A percentile compares a stretch with the other conserved stretches of the same genome.
These are phyloP conservation scores for Saccostrea glomerata DNA, from an alignment of 1,140 invertebrate species.

Conservation along the genomic window DNA sequence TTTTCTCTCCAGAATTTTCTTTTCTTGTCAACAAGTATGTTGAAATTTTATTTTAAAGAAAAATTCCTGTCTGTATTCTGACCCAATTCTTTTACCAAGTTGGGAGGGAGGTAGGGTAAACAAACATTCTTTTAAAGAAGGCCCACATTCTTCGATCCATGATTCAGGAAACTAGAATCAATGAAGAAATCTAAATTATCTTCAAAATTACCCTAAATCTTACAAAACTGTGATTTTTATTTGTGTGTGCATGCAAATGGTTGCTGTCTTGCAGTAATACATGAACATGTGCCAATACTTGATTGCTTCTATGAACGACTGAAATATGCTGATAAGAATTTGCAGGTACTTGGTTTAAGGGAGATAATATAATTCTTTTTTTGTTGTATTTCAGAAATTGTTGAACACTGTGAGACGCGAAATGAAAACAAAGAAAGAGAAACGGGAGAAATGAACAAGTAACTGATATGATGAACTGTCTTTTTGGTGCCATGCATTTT, in stretches of 20 bases:
- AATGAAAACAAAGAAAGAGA: constrained; percentile 52
- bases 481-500: neutral
- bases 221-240: no score
- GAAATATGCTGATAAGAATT: neutral
- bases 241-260: neutral
- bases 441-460: constrained; percentile 55
- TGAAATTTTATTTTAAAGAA: no score
- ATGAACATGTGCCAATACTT: neutral
- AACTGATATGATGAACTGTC: neutral
- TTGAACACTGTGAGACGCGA: constrained; percentile 53
- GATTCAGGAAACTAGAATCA: no score
- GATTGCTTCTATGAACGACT: neutral
- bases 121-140: no score
- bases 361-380: neutral
- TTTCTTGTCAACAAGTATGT: no score
- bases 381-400: constrained; percentile 61
- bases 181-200: no score
- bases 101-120: no score
- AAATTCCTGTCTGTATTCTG: no score
- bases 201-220: no score
- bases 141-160: no score
- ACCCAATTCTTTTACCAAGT: no score
- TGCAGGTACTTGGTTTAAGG: neutral
- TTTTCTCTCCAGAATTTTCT: no score
- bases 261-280: neutral